Evolutionary conservation across 1,140 invertebrate genomes (phyloP), one percentile per base, ranked within the genome.

Genomic region (Papilio aristodemus): DNA sequence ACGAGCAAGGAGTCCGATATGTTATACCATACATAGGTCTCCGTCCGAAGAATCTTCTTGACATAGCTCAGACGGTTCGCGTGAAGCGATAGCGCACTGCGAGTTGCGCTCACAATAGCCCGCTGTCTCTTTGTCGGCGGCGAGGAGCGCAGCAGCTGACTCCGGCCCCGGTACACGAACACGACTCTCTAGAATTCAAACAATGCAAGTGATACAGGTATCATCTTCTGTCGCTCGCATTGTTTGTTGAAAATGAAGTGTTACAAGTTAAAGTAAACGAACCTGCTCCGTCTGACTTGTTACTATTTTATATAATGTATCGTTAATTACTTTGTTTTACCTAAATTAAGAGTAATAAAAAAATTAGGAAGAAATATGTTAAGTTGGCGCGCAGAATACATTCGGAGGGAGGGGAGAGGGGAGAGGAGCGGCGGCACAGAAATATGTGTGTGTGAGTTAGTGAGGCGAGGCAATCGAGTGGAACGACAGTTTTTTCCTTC

Each of bases 361-460:
- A 32, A 32, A n/a, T 41, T n/a, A 1, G 11, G 11, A 41, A 41
- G 38, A 0, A 0, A 8, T 4, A 41, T 41, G 8, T n/a, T n/a
- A n/a, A 1, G 38, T 41, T 41, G 4, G 38, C 11, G 4, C 38
- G 11, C 11, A 8, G 13, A 41, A 41, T 41, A 41, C 11, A 41
- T 41, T n/a, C 8, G n/a, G 13, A 11, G 41, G 14, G 41, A 7
- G 41, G n/a, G n/a, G n/a, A n/a, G n/a, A 43, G 41, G 14, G 13
- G 14, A n/a, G n/a, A 13, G 41, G n/a, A 13, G 41, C 41, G n/a
- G n/a, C 17, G 5, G 36, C 14, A 17, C n/a, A 62, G 17, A 36
- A 62, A 62, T 62, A 62, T 62, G 59, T 62, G 39, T 62, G 59
- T 62, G 39, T 62, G 59, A 62, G 59, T 62, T 38, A 38, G 32